Evolutionary conservation across 2,113 vertebrate species (phyloP).

Genomic region (Sylvia atricapilla): DNA sequence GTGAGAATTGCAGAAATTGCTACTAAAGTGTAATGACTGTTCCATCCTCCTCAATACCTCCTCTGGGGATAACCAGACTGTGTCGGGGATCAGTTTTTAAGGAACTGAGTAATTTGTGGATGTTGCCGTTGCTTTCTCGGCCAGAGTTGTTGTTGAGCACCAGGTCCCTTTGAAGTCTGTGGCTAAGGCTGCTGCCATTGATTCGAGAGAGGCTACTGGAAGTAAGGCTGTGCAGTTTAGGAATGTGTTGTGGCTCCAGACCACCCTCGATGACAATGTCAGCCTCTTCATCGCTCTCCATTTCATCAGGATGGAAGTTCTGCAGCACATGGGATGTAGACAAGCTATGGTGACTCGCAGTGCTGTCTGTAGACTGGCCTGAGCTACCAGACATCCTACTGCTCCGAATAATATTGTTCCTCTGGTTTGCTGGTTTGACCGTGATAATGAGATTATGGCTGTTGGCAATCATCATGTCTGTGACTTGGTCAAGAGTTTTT

Average conservation of each 20-base stretch:
- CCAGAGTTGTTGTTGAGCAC: slow-evolving; percentile 79
- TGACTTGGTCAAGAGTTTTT: slow-evolving; percentile 96
- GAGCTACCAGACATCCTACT: slow-evolving; percentile 89
- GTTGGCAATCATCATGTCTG: slow-evolving; percentile 99
- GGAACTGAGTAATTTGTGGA: slow-evolving; percentile 91
- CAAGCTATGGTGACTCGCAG: slow-evolving; percentile 81
- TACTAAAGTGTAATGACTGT: slow-evolving; percentile 94
- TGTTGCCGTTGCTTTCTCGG: slow-evolving; percentile 87
- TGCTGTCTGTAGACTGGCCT: slow-evolving; percentile 89
- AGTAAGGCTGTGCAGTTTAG: slow-evolving; percentile 73
- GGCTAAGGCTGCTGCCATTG: slow-evolving; percentile 82
- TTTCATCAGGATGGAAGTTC: slow-evolving; percentile 85
- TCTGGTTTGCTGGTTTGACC: slow-evolving; percentile 96
- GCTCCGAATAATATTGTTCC: slow-evolving; percentile 92
- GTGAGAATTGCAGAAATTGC: neutral
- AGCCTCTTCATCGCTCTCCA: slow-evolving; percentile 93
- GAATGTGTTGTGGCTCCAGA: slow-evolving; percentile 75
- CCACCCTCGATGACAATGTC: slow-evolving; percentile 93
- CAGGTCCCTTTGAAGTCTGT: slow-evolving; percentile 85
- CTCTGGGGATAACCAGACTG: slow-evolving; percentile 89
- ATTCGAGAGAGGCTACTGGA: slow-evolving; percentile 79
- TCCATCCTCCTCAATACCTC: slow-evolving; percentile 93
- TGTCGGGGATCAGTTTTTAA: slow-evolving; percentile 92
- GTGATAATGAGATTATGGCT: slow-evolving; percentile 98
- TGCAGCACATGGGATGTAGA: slow-evolving; percentile 70